Base-by-base conservation (phyloP, 2,797 vertebrate species). In the Sebastes taczanowskii region DNA sequence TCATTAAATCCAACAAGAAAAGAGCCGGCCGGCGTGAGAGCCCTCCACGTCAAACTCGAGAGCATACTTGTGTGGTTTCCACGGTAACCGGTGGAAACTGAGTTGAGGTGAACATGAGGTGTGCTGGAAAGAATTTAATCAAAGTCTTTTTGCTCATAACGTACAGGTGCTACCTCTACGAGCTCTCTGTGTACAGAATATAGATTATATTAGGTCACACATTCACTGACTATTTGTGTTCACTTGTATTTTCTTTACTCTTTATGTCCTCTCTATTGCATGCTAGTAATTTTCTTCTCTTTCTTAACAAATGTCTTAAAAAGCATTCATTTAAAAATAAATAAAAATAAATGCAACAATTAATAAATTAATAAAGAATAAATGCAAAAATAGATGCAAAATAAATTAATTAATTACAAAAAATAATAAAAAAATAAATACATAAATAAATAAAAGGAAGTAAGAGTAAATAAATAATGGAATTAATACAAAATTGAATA, bases 1-100 rank as follows among this genome's bases (percentile, higher is more conserved):
- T 88, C 81, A 89, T 91, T 92, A 85, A 92, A 91, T 86, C 81
- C 77, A 75, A 77, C 65, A 81, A 55, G 66, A 86, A 89, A 82
- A 82, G 70, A 20, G 46, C 74, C 4, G 34, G 81, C 83, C 59
- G 35, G 77, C 68, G 11, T 68, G 46, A 91, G 87, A 85, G 83
- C 86, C 78, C 91, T 94, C 65, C 30, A 68, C 64, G 84, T 78
- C 74, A 61, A 67, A 53, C 68, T 87, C 64, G 62, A 92, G 88
- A 77, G 83, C 75, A 70, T 77, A 81, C 80, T 85, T 82, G 82
- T 82, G 78, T 78, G 52, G 91, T 94, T 93, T 75, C 93, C 87
- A 91, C 78, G 68, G 86, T 38, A 85, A 84, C 88, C 14, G 3
- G 22, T 72, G 76, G 6, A 46, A 75, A 77, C 71, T 49, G 53